Conservation (phyloP, 2,797 vertebrate genomes). For the Salmo trutta region DNA sequence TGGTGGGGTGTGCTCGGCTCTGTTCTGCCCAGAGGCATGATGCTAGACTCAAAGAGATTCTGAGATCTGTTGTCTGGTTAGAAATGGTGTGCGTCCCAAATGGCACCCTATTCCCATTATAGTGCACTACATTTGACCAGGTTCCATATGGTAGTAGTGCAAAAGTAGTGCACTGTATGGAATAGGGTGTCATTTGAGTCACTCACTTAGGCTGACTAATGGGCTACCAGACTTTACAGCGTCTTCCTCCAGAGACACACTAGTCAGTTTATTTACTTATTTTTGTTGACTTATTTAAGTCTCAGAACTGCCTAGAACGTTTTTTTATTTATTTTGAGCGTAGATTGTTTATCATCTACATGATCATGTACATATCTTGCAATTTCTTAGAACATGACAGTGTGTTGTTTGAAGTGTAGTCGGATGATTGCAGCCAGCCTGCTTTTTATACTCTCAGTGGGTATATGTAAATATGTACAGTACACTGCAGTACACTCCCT, state of each 20-base stretch:
- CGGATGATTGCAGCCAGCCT: neutral
- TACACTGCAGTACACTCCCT: neutral
- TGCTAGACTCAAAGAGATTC: slow-evolving; percentile 63
- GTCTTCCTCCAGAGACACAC: slow-evolving; percentile 58
- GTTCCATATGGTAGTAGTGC: neutral
- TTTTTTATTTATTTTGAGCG: slow-evolving; percentile 22
- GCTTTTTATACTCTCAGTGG: slow-evolving; percentile 2
- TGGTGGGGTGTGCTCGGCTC: neutral
- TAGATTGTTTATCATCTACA: slow-evolving; percentile 28
- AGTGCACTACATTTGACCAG: too few relatives aligned
- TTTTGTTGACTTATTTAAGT: slow-evolving; percentile 49
- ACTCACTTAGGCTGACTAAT: slow-evolving; percentile 50
- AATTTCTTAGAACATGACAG: slow-evolving; percentile 3
- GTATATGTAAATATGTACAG: neutral
- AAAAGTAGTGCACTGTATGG: neutral
- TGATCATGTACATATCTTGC: neutral
- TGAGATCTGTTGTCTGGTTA: slow-evolving; percentile 65
- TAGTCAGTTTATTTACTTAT: slow-evolving; percentile 55
- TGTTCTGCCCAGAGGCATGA: slow-evolving; percentile 48
- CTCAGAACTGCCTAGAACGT: slow-evolving; percentile 43
- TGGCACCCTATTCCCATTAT: too few relatives aligned
- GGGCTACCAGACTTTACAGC: slow-evolving; percentile 50
- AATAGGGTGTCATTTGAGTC: neutral
- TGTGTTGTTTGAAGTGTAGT: neutral
- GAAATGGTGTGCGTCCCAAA: slow-evolving; percentile 41